A percentile compares a stretch with the other conserved stretches of the same genome.
Conservation (phyloP, 2,113 vertebrate genomes). For the Megaptera novaeangliae region DNA sequence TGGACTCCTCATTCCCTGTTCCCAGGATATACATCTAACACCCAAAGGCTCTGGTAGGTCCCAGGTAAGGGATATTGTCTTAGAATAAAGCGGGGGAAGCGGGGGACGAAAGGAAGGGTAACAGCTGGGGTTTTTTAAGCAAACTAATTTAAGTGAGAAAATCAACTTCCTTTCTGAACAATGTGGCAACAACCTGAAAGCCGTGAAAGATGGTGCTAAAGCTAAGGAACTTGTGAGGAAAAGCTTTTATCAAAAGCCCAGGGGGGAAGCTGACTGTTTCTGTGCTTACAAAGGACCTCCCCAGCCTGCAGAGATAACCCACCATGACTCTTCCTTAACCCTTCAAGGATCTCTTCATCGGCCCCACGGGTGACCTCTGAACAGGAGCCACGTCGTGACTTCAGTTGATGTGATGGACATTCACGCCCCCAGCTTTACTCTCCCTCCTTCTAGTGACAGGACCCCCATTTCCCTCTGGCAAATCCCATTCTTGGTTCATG, state of each 20-base stretch:
- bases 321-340: background rate
- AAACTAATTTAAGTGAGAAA: constrained; percentile 71
- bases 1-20: background rate
- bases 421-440: background rate
- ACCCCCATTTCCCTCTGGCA: background rate
- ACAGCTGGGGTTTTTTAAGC: background rate
- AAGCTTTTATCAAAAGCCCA: constrained; percentile 60
- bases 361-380: background rate
- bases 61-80: background rate
- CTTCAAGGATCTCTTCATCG: background rate
- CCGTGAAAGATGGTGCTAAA: constrained; percentile 40
- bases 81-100: background rate
- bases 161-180: constrained; percentile 60
- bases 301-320: background rate
- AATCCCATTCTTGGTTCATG: background rate
- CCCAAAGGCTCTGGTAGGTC: background rate
- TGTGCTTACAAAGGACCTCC: background rate
- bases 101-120: background rate
- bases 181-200: constrained; percentile 53
- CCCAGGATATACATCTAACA: background rate
- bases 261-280: background rate
- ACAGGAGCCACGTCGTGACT: accelerated
- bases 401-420: background rate
- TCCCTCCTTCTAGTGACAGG: background rate
- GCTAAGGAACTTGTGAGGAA: background rate